Percentiles rank a stretch among this genome's conserved stretches.
Evolutionary conservation across 1,140 invertebrate species (phyloP).

Genomic region (Cataglyphis hispanica): DNA sequence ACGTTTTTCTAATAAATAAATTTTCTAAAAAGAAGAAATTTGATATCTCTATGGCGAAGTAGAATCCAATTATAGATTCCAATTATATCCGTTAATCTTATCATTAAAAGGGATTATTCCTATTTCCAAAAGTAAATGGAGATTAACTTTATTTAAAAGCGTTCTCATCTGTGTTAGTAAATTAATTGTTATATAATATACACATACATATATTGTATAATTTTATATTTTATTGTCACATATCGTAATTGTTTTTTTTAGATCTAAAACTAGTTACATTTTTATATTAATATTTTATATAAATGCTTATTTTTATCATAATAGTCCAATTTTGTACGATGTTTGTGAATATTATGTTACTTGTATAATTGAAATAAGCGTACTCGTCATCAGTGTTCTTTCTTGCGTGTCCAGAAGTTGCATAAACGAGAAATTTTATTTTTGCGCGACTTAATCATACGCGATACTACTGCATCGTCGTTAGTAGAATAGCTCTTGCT

Average conservation of each 20-base stretch:
- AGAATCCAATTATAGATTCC: background rate
- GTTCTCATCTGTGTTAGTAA: conserved; percentile 1
- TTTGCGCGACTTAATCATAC: conserved; percentile 55
- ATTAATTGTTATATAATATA: background rate
- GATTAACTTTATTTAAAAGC: conserved; percentile 58
- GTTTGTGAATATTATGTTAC: conserved; percentile 1
- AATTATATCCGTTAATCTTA: conserved; percentile 59
- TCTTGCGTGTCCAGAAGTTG: background rate
- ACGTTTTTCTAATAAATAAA: conserved; percentile 17
- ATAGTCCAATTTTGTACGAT: background rate
- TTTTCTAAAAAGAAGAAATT: background rate
- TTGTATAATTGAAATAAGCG: background rate
- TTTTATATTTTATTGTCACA: background rate
- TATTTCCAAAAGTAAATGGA: conserved; percentile 37
- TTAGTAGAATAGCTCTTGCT: conserved; percentile 58
- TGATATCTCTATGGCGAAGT: background rate
- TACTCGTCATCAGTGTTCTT: conserved; percentile 29
- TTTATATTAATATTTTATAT: background rate
- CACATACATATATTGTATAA: background rate
- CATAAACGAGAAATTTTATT: conserved; percentile 49
- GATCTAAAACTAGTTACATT: background rate
- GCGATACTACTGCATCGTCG: conserved; percentile 56
- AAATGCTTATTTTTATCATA: too few species aligned
- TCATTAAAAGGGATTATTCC: conserved; percentile 58
- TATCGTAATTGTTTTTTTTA: background rate